phyloP scores from a whole-genome alignment of 1,140 invertebrate genomes.

The Drosophila ananassae region DNA sequence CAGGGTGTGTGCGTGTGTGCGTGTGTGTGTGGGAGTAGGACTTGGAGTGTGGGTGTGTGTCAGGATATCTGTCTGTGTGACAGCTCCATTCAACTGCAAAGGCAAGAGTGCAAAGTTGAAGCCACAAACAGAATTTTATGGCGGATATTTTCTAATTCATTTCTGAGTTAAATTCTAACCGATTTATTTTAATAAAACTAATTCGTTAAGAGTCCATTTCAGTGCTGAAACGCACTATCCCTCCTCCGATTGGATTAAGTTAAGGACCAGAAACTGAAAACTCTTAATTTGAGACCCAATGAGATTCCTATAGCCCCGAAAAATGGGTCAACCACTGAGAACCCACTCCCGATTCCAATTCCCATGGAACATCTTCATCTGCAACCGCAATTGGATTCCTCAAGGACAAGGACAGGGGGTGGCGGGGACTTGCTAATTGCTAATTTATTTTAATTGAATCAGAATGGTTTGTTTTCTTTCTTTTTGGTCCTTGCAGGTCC shows the following conservation, averaged over 20 bases:
- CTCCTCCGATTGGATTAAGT: conserved; percentile 39
- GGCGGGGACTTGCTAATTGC: conserved; percentile 37
- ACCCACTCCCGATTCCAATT: background rate
- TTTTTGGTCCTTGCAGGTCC: conserved; percentile 1
- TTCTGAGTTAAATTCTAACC: background rate
- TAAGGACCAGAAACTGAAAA: conserved; percentile 32
- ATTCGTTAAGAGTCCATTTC: no score
- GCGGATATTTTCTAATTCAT: background rate
- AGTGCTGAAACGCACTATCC: conserved; percentile 23
- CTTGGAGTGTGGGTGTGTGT: background rate
- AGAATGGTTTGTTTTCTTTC: background rate
- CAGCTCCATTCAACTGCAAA: conserved; percentile 48
- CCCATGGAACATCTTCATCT: conserved; percentile 6
- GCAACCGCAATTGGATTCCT: background rate
- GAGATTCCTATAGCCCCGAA: background rate
- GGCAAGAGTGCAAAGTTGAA: conserved; percentile 26
- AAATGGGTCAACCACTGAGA: background rate
- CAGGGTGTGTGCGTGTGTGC: conserved; percentile 6
- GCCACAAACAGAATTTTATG: conserved; percentile 18
- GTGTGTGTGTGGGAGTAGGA: conserved; percentile 1
- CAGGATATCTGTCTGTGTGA: conserved; percentile 17
- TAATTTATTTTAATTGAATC: conserved; percentile 51
- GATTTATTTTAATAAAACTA: background rate
- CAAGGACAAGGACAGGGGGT: background rate
- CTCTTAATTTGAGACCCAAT: conserved; percentile 36